These are phyloP conservation scores for Ceramica pisi DNA, from an alignment of 2,888 invertebrate genomes.

Conservation along the genomic window DNA sequence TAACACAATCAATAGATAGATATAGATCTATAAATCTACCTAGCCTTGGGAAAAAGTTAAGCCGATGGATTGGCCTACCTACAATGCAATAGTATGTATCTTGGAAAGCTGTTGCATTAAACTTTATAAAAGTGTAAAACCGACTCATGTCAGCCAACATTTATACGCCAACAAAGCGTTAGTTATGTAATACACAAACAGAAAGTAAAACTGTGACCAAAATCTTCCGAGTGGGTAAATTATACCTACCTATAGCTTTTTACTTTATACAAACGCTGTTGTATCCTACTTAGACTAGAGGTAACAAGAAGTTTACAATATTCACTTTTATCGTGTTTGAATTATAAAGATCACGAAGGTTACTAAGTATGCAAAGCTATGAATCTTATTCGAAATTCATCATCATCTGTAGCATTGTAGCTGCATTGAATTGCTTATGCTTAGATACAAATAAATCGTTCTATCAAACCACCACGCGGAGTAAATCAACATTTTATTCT, in stretches of 20 bases:
- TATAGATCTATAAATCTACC: neutral
- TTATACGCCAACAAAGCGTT: neutral
- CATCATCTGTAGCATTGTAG: neutral
- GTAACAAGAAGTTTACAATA: neutral
- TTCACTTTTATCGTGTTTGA: neutral
- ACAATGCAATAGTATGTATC: neutral
- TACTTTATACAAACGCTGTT: neutral
- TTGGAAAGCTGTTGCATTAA: neutral
- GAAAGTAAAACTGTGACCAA: constrained; percentile 1
- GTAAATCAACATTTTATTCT: constrained; percentile 2
- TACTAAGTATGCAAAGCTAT: constrained; percentile 9
- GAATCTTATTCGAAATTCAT: constrained; percentile 15
- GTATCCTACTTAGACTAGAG: too few species aligned
- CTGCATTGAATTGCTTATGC: neutral
- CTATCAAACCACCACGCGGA: neutral
- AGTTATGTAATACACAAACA: neutral
- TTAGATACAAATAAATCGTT: constrained; percentile 7
- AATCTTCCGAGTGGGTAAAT: neutral
- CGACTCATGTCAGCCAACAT: neutral
- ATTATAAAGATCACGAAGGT: neutral
- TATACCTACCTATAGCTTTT: neutral
- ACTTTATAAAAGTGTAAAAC: neutral
- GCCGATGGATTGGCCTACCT: neutral
- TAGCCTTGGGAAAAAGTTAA: neutral
- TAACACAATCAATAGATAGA: neutral